Evolutionary conservation across 2,888 invertebrate genomes (phyloP).

Genomic region (Cheilosia scutellata): DNA sequence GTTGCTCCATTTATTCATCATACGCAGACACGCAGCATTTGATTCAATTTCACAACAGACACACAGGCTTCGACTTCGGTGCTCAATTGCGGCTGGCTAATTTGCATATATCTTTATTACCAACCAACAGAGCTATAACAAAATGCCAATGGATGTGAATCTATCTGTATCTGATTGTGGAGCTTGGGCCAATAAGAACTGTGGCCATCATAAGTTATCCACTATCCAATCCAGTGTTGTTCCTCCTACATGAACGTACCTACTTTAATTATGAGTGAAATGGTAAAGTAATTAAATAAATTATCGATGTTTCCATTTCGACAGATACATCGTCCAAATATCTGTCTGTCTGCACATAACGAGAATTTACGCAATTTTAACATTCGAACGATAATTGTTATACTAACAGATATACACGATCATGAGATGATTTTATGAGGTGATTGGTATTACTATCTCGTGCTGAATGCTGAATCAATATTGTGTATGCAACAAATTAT

Average conservation of each 20-base stretch:
- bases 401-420: slow-evolving; percentile 49
- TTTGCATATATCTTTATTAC: slow-evolving; percentile 54
- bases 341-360: slow-evolving; percentile 24
- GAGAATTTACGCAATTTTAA: slow-evolving; percentile 59
- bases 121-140: neutral
- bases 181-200: neutral
- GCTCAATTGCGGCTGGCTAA: slow-evolving; percentile 42
- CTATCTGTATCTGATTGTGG: neutral
- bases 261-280: slow-evolving; percentile 51
- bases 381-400: slow-evolving; percentile 51
- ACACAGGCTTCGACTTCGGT: slow-evolving; percentile 8
- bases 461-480: neutral
- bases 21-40: slow-evolving; percentile 43
- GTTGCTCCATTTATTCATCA: slow-evolving; percentile 1
- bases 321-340: neutral
- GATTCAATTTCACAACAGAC: slow-evolving; percentile 36
- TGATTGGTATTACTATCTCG: slow-evolving; percentile 18
- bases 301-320: slow-evolving; percentile 29
- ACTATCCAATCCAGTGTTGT: neutral
- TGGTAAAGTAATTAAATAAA: slow-evolving; percentile 56
- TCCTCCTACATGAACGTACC: neutral
- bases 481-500: slow-evolving; percentile 1
- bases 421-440: slow-evolving; percentile 47
- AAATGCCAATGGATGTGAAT: neutral
- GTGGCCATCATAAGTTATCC: neutral